These are phyloP conservation scores for Anguilla marmorata DNA, from an alignment of 2,797 vertebrate species.

Conservation along the genomic window DNA sequence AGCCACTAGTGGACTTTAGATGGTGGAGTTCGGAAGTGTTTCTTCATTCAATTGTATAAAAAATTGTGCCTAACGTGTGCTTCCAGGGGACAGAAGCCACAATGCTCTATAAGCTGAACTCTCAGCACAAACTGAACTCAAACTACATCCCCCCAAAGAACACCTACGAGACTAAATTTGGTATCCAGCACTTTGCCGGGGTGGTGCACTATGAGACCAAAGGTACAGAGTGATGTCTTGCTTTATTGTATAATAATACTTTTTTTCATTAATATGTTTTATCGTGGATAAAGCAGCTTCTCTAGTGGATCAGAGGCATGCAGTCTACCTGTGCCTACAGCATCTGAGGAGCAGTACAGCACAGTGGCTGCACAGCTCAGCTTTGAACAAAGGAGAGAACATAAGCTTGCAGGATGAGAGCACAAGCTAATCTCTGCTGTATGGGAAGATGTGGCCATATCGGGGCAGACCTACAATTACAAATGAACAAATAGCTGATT, in stretches of 20 bases:
- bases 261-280: background rate
- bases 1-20: background rate
- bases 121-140: constrained; percentile 89
- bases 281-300: background rate
- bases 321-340: background rate
- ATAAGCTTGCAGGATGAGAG: background rate
- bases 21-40: too few species aligned
- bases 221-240: constrained; percentile 70
- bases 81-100: constrained; percentile 91
- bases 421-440: background rate
- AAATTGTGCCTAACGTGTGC: background rate
- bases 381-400: background rate
- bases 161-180: constrained; percentile 91
- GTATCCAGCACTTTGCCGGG: constrained; percentile 96
- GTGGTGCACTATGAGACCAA: constrained; percentile 91
- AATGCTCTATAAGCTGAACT: constrained; percentile 94
- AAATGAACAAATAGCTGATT: background rate
- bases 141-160: constrained; percentile 94
- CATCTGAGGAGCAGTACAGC: constrained; percentile 1
- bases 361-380: background rate
- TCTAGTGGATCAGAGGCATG: background rate
- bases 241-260: background rate
- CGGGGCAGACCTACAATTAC: background rate
- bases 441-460: background rate
- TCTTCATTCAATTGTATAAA: background rate